A percentile compares a stretch with the other conserved stretches of the same genome.
phyloP scores from a whole-genome alignment of 2,888 invertebrate species.

The Synergus laeviventris region DNA sequence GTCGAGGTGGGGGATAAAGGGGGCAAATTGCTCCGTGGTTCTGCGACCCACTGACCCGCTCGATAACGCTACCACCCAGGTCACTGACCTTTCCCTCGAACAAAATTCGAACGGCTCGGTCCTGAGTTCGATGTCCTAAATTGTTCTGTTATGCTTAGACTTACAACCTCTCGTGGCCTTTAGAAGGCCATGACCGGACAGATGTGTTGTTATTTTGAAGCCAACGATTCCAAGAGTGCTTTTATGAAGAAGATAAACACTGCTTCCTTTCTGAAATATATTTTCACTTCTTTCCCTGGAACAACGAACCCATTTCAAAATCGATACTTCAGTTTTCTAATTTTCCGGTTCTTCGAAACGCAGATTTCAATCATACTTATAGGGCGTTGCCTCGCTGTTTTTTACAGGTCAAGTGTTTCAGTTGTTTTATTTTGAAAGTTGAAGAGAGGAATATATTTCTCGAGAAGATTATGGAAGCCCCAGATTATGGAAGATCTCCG shows the following conservation, averaged over 20 bases:
- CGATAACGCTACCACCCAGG: slow-evolving; percentile 74
- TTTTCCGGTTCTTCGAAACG: background rate
- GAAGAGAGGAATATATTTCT: too few species aligned
- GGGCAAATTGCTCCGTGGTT: slow-evolving; percentile 76
- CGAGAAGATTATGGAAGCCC: too few species aligned
- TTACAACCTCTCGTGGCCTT: slow-evolving; percentile 28
- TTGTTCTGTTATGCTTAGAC: slow-evolving; percentile 6
- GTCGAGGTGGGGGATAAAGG: slow-evolving; percentile 51
- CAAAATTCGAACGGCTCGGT: slow-evolving; percentile 61
- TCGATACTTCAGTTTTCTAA: background rate
- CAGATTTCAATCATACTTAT: background rate
- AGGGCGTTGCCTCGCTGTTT: background rate
- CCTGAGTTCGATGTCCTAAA: slow-evolving; percentile 28
- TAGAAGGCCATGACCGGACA: slow-evolving; percentile 22
- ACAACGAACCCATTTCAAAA: background rate
- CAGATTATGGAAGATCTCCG: too few species aligned
- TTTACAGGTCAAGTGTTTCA: background rate
- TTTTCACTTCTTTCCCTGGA: background rate
- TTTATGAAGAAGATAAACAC: background rate
- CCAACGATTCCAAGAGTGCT: background rate
- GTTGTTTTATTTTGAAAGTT: too few species aligned
- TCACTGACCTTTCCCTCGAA: slow-evolving; percentile 73
- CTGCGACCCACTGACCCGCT: slow-evolving; percentile 83
- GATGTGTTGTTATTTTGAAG: slow-evolving; percentile 22
- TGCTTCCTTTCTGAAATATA: background rate